Base-by-base conservation (phyloP, 2,113 vertebrate species). In the Daubentonia madagascariensis region DNA sequence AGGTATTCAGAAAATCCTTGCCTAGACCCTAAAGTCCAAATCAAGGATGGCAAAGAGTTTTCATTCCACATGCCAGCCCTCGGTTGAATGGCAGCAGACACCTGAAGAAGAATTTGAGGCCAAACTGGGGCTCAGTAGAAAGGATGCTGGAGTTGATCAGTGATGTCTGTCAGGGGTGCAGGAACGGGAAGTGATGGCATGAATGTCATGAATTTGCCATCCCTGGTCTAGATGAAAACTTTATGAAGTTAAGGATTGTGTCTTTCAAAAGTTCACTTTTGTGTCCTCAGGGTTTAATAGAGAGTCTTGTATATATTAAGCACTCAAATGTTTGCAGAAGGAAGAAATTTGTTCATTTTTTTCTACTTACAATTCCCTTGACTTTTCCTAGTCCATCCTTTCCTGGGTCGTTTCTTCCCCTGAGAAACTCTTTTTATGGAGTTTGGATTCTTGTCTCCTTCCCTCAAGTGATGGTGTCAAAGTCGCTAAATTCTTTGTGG, bases 211-310 rank as follows among this genome's bases (percentile, higher is more conserved):
- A 30, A 32, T 91, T 94, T 90, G 88, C 43, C 76, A 35, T 87
- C 48, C 37, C 17, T 3, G 48, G 52, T 79, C 87, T 78, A 37
- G 52, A 91, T 37, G 11, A 57, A 50, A 84, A 72, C 30, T 48
- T 68, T 57, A 35, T 63, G 12, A 93, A 80, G 52, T 61, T 68
- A 61, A 79, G 48, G 37, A 75, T 37, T 70, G 2, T 35, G 13
- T 30, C 68, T 88, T 84, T 96, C 59, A 65, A 80, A 91, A 72
- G 32, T 73, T 78, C 11, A 52, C 7, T 52, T 65, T 45, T 61
- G 61, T 73, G 59, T 67, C 10, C 52, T 95, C 32, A 50, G 76
- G 70, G 70, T 63, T 98, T 97, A 89, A 86, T 96, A 83, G 4
- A 20, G 37, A 96, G 23, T 54, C 43, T 90, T 32, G 43, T 30